Percentiles rank a stretch among this genome's conserved stretches.
Conservation (phyloP, 2,888 invertebrate species). For the Tetramorium bicarinatum region DNA sequence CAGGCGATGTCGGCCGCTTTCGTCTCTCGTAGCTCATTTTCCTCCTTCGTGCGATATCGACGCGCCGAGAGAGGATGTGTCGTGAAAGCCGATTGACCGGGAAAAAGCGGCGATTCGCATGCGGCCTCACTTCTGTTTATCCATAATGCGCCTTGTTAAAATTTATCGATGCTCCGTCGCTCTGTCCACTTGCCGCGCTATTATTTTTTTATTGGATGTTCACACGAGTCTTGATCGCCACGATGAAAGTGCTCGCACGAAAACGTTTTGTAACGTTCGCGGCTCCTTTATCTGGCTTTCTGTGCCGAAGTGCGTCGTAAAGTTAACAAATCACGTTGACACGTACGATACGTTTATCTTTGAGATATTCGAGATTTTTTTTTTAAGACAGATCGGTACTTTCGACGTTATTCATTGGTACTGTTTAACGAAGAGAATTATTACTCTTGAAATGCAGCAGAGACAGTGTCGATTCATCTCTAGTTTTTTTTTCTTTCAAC, state of each 20-base stretch:
- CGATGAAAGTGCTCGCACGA: conserved; percentile 1
- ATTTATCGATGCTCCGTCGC: conserved; percentile 26
- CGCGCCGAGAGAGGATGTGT: conserved; percentile 5
- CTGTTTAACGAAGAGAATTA: not conserved
- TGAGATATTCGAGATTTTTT: not conserved
- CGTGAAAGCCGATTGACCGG: conserved; percentile 21
- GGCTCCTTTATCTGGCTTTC: conserved; percentile 28
- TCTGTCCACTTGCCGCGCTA: not conserved
- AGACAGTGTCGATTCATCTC: not conserved
- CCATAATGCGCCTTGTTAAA: conserved; percentile 43
- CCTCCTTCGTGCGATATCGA: conserved; percentile 24
- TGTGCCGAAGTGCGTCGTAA: conserved; percentile 12
- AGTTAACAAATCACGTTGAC: conserved; percentile 26
- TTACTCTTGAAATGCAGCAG: not conserved
- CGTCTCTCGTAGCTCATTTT: conserved; percentile 39
- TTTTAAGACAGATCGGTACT: not conserved
- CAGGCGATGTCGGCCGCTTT: conserved; percentile 27
- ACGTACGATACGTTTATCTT: conserved; percentile 6
- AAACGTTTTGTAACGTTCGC: conserved; percentile 3
- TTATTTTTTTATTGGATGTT: conserved; percentile 17
- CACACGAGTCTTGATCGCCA: not conserved
- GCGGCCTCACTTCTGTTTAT: not conserved
- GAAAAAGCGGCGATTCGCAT: conserved; percentile 10
- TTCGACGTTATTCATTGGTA: not conserved
- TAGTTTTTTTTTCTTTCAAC: not conserved